These are phyloP conservation scores for Nomada hirtipes DNA, from an alignment of 2,888 invertebrate genomes.

Conservation along the genomic window DNA sequence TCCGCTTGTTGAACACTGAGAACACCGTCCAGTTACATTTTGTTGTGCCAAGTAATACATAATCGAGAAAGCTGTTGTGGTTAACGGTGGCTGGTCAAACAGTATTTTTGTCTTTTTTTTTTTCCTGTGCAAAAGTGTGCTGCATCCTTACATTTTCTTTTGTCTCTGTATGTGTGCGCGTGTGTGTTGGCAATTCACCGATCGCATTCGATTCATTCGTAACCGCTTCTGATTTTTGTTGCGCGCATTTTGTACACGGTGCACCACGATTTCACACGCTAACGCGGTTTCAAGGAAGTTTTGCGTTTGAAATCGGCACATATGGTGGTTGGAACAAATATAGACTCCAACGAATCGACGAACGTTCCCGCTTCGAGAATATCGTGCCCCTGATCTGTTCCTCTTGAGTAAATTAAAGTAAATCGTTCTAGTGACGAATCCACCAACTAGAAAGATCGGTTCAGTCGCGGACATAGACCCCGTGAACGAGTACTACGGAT, in stretches of 20 bases:
- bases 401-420: not conserved
- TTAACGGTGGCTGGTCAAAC: constrained; percentile 52
- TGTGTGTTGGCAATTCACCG: constrained; percentile 1
- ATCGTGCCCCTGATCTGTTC: not conserved
- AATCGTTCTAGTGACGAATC: constrained; percentile 84
- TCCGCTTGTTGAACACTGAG: not conserved
- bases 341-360: too few relatives aligned
- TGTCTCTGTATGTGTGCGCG: not conserved
- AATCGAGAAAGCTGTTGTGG: constrained; percentile 29
- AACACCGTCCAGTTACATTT: not conserved
- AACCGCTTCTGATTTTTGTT: constrained; percentile 22
- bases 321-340: too few relatives aligned
- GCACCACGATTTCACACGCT: not conserved
- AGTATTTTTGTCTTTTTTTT: constrained; percentile 15
- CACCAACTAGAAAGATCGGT: constrained; percentile 89
- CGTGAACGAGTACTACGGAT: constrained; percentile 94
- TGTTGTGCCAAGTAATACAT: not conserved
- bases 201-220: constrained; percentile 27
- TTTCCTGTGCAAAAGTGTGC: constrained; percentile 6
- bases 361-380: not conserved
- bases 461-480: constrained; percentile 98
- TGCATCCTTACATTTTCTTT: not conserved
- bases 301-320: too few relatives aligned
- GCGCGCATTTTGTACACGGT: constrained; percentile 9
- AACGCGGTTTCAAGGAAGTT: not conserved